Conservation (phyloP, 2,888 invertebrate genomes). For the Cacoxenus indagator region DNA sequence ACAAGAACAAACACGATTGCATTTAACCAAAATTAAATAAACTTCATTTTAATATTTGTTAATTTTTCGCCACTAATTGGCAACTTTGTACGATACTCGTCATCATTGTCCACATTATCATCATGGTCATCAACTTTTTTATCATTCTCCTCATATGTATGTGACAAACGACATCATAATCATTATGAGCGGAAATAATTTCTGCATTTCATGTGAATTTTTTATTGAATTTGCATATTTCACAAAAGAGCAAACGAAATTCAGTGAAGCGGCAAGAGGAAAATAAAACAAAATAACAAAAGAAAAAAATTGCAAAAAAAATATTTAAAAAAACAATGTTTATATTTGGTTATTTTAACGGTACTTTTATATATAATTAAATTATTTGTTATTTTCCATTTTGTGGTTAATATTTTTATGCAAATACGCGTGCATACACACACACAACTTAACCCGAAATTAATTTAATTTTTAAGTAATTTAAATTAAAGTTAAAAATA, state of each 20-base stretch:
- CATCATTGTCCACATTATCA: not conserved
- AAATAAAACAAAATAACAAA: not conserved
- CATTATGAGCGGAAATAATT: slow-evolving; percentile 9
- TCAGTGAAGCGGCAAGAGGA: not conserved
- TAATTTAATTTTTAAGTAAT: slow-evolving; percentile 24
- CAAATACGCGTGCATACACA: not conserved
- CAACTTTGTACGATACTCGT: not conserved
- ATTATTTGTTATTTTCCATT: slow-evolving; percentile 21
- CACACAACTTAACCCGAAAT: not conserved
- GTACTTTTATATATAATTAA: slow-evolving; percentile 15
- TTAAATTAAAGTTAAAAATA: slow-evolving; percentile 15
- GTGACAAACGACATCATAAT: not conserved
- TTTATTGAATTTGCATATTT: slow-evolving; percentile 19
- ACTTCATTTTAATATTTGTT: slow-evolving; percentile 13
- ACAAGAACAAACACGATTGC: not conserved
- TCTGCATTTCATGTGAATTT: slow-evolving; percentile 10
- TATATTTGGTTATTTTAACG: slow-evolving; percentile 1
- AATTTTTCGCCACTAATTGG: slow-evolving; percentile 15
- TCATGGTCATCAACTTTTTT: not conserved
- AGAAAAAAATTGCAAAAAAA: not conserved
- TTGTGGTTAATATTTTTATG: slow-evolving; percentile 18
- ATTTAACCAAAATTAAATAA: slow-evolving; percentile 9
- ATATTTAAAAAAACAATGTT: not conserved
- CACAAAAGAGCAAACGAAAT: slow-evolving; percentile 7
- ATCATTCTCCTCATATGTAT: not conserved